Base-by-base conservation (phyloP, 1,140 invertebrate genomes). In the Heliothis subflexa region DNA sequence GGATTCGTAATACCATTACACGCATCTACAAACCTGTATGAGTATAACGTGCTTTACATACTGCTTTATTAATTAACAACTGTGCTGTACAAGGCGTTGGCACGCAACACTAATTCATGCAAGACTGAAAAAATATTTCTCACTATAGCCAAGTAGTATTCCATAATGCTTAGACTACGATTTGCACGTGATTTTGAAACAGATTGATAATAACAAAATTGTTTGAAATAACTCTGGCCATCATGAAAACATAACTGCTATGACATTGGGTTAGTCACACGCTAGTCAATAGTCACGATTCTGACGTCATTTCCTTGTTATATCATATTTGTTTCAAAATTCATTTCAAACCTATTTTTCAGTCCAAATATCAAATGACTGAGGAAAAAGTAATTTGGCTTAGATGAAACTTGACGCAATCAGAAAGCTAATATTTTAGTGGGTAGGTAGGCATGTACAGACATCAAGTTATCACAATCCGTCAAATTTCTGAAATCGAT, bases 291-390 rank as follows among this genome's bases (percentile, higher is more conserved):
- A 40, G 62, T 18, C 25, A 25, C 25, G 33, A 52, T 16, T 11
- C 5, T 72, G 49, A 55, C 52, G 74, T 77, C 74, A 77, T 77
- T 77, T 77, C 74, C 74, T 55, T 62, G 62, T 77, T 64, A 76
- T 66, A 77, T 40, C 49, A 77, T 7, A 45, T 66, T 55, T 55
- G 25, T 45, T 21, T 18, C 47, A 28, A 21, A 68, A 77, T 40
- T 64, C 33, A 3, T 40, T 45, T 33, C 11, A n/a, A 11, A 25
- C 21, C 3, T 25, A 59, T 59, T 5, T 59, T 59, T 59, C 21
- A 59, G 21, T 28, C 12, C 11, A 59, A 59, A 59, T 55, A 21
- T 55, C 21, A 21, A 18, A 12, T 16, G 57, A 33, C 57, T 33
- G 13, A 33, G 12, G 11, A 61, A 61, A 28, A 61, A 61, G 57